phyloP scores from a whole-genome alignment of 2,888 invertebrate species.

The Ophion ellenae region DNA sequence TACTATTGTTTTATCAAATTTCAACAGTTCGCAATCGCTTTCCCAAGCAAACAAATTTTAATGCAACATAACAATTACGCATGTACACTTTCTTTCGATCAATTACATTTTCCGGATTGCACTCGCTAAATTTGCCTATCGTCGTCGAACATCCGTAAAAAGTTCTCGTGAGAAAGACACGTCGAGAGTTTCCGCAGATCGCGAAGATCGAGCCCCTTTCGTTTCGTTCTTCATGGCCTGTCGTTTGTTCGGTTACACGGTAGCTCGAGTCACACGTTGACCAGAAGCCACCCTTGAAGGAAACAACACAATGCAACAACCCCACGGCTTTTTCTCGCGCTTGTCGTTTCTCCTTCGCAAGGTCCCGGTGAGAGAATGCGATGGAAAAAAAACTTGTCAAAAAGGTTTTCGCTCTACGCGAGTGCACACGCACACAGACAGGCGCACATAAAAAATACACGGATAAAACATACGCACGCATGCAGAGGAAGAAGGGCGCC shows the following conservation, averaged over 20 bases:
- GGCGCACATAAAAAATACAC: background rate
- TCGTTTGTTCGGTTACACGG: conserved; percentile 23
- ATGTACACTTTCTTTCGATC: too few relatives aligned
- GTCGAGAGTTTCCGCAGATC: conserved; percentile 13
- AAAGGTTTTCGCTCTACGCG: conserved; percentile 44
- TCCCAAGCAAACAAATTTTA: too few relatives aligned
- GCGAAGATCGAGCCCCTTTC: background rate
- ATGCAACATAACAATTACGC: too few relatives aligned
- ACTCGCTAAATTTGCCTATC: background rate
- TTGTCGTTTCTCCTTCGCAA: conserved; percentile 6
- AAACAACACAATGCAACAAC: conserved; percentile 47
- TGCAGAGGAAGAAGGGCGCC: conserved; percentile 26
- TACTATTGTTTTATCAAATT: too few relatives aligned
- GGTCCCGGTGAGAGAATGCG: conserved; percentile 10
- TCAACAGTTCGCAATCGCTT: too few relatives aligned
- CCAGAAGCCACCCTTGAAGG: conserved; percentile 53
- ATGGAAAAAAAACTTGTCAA: conserved; percentile 30
- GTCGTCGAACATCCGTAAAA: conserved; percentile 13
- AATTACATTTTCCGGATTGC: background rate
- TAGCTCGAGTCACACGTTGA: conserved; percentile 56
- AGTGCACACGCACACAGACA: conserved; percentile 18
- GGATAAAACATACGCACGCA: conserved; percentile 16
- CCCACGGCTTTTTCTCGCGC: background rate
- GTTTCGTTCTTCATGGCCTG: background rate
- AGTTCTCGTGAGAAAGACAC: conserved; percentile 9